phyloP scores from a whole-genome alignment of 2,113 vertebrate species.

The Myrmecophaga tridactyla region DNA sequence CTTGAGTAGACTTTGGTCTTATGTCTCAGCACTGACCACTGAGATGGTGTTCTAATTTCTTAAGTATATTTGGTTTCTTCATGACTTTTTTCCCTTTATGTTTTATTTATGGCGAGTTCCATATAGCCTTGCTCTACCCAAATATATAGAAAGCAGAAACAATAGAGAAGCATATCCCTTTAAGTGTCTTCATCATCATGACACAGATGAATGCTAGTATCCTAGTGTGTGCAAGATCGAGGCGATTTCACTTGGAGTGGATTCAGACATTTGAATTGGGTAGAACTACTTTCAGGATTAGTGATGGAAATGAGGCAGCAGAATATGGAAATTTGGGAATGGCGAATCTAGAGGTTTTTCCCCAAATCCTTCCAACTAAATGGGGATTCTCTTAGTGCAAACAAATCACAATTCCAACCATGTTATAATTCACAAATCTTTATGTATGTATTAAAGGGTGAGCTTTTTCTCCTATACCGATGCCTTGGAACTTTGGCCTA shows the following conservation, averaged over 20 bases:
- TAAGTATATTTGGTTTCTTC: neutral
- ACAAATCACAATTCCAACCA: neutral
- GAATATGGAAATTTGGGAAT: neutral
- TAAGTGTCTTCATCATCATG: neutral
- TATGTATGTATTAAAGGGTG: neutral
- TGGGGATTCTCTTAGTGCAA: neutral
- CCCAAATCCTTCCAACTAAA: neutral
- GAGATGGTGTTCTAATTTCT: neutral
- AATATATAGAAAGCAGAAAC: neutral
- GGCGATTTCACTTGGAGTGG: neutral
- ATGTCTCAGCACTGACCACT: neutral
- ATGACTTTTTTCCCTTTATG: neutral
- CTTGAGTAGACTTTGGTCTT: neutral
- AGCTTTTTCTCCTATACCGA: neutral
- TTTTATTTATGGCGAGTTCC: neutral
- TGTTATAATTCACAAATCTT: neutral
- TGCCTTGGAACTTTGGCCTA: neutral
- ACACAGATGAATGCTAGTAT: neutral
- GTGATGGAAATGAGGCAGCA: neutral
- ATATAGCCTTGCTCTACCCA: neutral
- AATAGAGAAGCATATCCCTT: neutral
- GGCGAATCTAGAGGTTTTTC: neutral
- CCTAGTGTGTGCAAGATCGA: neutral
- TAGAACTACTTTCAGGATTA: neutral
- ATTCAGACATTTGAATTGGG: neutral